These are phyloP conservation scores for Malacoctenus gilli DNA, from an alignment of 2,797 vertebrate genomes.

Conservation along the genomic window DNA sequence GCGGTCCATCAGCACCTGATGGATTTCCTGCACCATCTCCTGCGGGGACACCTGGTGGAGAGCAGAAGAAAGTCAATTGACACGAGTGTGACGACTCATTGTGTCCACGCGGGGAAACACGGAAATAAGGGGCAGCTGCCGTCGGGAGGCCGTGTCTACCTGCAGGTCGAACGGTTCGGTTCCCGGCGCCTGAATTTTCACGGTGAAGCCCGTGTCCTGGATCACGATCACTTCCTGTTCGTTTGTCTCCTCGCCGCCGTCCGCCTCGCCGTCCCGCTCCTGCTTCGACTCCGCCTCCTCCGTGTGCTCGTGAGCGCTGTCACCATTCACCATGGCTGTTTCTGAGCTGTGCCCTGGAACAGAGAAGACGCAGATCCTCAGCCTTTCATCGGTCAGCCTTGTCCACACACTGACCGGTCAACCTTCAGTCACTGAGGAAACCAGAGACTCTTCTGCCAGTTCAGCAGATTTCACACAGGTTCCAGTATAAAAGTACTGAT, in stretches of 20 bases:
- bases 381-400: no score
- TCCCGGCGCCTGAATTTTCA: slow-evolving; percentile 96
- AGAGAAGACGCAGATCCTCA: background rate
- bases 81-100: no score
- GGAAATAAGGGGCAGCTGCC: no score
- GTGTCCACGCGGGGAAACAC: no score
- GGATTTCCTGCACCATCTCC: slow-evolving; percentile 99
- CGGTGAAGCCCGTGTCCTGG: slow-evolving; percentile 97
- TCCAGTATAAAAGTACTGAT: no score
- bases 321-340: slow-evolving; percentile 91
- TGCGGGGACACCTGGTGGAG: slow-evolving; percentile 93
- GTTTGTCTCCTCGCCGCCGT: slow-evolving; percentile 86
- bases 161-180: slow-evolving; percentile 95
- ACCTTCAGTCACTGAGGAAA: no score
- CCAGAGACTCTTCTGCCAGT: no score
- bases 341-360: slow-evolving; percentile 82
- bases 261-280: slow-evolving; percentile 84
- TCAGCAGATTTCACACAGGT: no score
- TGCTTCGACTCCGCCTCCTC: slow-evolving; percentile 83
- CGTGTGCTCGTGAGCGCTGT: slow-evolving; percentile 78
- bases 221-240: slow-evolving; percentile 99
- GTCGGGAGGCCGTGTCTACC: no score
- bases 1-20: slow-evolving; percentile 97
- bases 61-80: no score
- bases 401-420: no score